Percentiles rank a stretch among this genome's conserved stretches.
phyloP scores from a whole-genome alignment of 2,797 vertebrate genomes.

The Gambelia wislizenii region DNA sequence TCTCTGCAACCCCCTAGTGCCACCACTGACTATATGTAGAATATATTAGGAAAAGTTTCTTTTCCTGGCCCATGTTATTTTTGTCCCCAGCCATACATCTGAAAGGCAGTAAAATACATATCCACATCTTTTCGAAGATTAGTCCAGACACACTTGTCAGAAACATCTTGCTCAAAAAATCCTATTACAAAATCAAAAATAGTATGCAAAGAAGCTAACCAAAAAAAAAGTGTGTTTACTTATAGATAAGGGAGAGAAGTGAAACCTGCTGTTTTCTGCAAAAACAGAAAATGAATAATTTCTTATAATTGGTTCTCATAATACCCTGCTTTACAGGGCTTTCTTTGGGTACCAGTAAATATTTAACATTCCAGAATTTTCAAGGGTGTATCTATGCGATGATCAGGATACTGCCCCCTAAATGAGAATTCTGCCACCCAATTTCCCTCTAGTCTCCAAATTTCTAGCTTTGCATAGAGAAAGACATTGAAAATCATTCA shows the following conservation, averaged over 20 bases:
- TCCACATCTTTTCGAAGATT: neutral
- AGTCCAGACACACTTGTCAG: constrained; percentile 10
- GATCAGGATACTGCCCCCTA: too few species aligned
- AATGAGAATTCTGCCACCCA: too few species aligned
- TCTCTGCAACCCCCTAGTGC: too few species aligned
- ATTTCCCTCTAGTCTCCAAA: too few species aligned
- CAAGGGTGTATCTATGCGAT: neutral
- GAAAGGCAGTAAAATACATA: neutral
- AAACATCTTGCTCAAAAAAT: constrained; percentile 8
- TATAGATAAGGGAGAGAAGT: constrained; percentile 5
- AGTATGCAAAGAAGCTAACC: neutral
- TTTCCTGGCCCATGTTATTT: neutral
- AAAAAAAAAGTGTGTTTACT: neutral
- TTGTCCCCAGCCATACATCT: neutral
- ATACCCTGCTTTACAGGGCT: neutral
- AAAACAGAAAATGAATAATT: neutral
- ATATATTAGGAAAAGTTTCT: neutral
- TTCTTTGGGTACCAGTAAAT: neutral
- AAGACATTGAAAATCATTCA: too few species aligned
- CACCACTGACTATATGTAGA: too few species aligned
- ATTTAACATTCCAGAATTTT: neutral
- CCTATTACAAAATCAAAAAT: constrained; percentile 24
- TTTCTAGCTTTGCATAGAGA: too few species aligned
- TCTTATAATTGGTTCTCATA: neutral
- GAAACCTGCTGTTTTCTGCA: neutral